A percentile compares a stretch with the other conserved stretches of the same genome.
phyloP scores from a whole-genome alignment of 2,113 vertebrate genomes.

The Sula dactylatra region DNA sequence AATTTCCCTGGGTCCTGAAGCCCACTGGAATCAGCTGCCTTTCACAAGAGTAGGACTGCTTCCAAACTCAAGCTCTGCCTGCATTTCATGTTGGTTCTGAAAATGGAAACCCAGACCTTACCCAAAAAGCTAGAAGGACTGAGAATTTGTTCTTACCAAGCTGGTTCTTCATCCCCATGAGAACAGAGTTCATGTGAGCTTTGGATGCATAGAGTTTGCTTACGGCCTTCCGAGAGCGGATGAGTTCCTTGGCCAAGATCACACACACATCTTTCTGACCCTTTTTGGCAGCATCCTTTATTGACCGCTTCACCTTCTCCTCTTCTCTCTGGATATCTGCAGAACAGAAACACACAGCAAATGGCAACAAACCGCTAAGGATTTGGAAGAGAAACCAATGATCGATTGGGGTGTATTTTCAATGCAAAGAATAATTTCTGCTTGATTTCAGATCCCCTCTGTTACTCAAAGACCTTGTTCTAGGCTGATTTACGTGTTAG shows the following conservation, averaged over 20 bases:
- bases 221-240: slow-evolving; percentile 87
- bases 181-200: slow-evolving; percentile 97
- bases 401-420: not conserved
- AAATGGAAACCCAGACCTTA: not conserved
- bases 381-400: not conserved
- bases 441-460: not conserved
- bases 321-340: slow-evolving; percentile 96
- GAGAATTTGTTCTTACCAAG: slow-evolving; percentile 79
- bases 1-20: not conserved
- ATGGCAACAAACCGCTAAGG: not conserved
- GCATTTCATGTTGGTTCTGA: not conserved
- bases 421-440: not conserved
- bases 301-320: slow-evolving; percentile 94
- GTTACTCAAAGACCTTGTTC: not conserved
- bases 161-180: slow-evolving; percentile 98
- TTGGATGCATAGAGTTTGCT: slow-evolving; percentile 93
- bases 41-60: not conserved
- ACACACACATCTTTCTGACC: slow-evolving; percentile 93
- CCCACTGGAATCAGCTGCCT: not conserved
- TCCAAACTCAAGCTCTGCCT: not conserved
- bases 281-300: slow-evolving; percentile 96
- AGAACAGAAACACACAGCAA: not conserved
- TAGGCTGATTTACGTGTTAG: not conserved
- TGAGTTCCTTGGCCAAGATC: slow-evolving; percentile 92
- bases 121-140: not conserved